Base-by-base conservation (phyloP, 2,797 vertebrate genomes). In the Melanotaenia maccullochi region DNA sequence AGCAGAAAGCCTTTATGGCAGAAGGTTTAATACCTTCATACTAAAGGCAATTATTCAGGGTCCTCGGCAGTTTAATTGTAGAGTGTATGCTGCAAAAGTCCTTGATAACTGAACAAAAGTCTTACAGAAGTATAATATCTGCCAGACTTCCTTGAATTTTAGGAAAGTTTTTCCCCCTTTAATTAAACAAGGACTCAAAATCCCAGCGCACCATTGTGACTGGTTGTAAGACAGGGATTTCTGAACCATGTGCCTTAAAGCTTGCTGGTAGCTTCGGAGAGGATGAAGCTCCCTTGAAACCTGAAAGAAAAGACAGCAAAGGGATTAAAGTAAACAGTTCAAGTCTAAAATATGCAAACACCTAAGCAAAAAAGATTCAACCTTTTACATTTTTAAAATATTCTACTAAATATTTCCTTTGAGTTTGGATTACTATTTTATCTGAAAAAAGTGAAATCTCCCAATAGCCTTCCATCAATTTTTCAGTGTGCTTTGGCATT, bases 141-240 rank as follows among this genome's bases (percentile, higher is more conserved):
- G 24, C 25, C 38, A 58, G 42, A 32, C 69, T 44, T 68, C 36
- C 35, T 64, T 65, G 33, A n/a, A 47, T 49, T 73, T 76, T 7
- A 33, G 68, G n/a, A 63, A 75, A 78, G 51, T 70, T 33, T 33
- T 65, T 57, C 57, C 60, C 28, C 8, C 68, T 36, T 79, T 75
- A 83, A 86, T 89, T 84, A 78, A 80, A 75, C 36, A 25, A 36
- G 65, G 64, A 63, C 13, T 76, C 56, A 51, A 62, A 74, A 61
- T 83, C 81, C 75, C 32, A 14, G 65, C 35, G 82, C 1, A 14
- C 0, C 30, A 24, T 14, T 58, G 5, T 13, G 66, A 57, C 47
- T 60, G 12, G 51, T 28, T 49, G 70, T 74, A 51, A 54, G 67
- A 36, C 36, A 13, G 61, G 5, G 40, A 6, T 32, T 35, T 66